Percentiles rank a stretch among this genome's conserved stretches.
Conservation (phyloP, 2,888 invertebrate species). For the Acanthosepion esculentum region DNA sequence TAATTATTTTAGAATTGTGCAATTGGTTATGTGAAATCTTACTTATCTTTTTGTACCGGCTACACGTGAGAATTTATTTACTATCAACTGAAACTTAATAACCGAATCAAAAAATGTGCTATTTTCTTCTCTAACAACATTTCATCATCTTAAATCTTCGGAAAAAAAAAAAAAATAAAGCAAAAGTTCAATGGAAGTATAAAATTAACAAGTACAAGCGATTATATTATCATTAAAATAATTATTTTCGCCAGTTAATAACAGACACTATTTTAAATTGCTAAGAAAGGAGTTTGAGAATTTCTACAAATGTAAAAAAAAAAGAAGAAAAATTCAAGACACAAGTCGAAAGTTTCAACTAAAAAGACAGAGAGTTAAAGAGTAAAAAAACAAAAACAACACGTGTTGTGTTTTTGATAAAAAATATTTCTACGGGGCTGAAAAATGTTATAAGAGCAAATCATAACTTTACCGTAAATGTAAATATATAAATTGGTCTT, state of each 20-base stretch:
- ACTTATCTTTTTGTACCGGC: no score
- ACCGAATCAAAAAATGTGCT: not conserved
- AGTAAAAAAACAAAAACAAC: not conserved
- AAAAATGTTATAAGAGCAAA: not conserved
- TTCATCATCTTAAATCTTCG: not conserved
- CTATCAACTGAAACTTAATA: not conserved
- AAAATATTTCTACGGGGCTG: not conserved
- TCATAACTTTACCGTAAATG: not conserved
- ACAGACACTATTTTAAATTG: not conserved
- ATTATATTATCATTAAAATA: no score
- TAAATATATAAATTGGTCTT: not conserved
- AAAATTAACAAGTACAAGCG: no score
- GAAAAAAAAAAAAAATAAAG: not conserved
- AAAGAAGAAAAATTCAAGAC: not conserved
- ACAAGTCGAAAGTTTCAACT: not conserved
- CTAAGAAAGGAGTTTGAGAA: no score
- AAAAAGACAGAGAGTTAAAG: not conserved
- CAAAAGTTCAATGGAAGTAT: no score
- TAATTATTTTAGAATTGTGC: not conserved
- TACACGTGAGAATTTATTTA: not conserved
- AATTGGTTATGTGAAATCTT: not conserved
- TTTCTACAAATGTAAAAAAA: not conserved
- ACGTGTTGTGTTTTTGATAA: not conserved
- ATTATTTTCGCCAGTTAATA: no score
- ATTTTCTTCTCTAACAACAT: no score